Conservation (phyloP, 2,113 vertebrate species). For the Planiliza haematocheilus region DNA sequence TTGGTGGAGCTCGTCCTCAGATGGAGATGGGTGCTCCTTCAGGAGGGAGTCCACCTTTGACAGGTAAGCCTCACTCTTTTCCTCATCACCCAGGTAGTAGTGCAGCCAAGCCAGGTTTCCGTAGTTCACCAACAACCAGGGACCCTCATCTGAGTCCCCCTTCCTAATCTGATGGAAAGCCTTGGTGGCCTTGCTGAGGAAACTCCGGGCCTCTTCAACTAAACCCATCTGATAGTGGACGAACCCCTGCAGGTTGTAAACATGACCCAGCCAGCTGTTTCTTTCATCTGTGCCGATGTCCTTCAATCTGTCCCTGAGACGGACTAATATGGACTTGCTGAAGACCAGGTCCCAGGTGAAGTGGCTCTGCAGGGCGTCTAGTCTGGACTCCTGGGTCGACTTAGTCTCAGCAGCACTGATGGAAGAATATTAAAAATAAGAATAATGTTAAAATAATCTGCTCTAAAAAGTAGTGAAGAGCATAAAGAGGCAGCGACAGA, state of each 20-base stretch:
- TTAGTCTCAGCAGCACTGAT: slow-evolving; percentile 44
- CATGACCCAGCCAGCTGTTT: slow-evolving; percentile 60
- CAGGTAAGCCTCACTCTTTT: no score
- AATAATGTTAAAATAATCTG: not conserved
- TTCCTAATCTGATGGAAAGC: no score
- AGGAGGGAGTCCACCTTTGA: no score
- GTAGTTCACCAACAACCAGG: no score
- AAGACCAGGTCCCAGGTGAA: slow-evolving; percentile 57
- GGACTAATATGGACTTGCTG: not conserved
- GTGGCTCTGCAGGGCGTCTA: slow-evolving; percentile 62
- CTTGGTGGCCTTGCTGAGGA: no score
- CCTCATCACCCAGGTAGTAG: no score
- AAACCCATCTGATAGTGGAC: slow-evolving; percentile 31
- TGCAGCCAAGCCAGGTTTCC: no score
- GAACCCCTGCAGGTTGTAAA: slow-evolving; percentile 65
- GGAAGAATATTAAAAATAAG: not conserved
- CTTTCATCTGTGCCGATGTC: slow-evolving; percentile 45
- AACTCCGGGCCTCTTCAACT: not conserved
- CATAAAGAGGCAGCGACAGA: no score
- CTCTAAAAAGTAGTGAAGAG: no score
- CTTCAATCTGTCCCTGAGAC: slow-evolving; percentile 15
- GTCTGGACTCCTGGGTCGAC: slow-evolving; percentile 3
- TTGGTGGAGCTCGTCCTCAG: no score
- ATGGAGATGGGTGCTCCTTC: no score
- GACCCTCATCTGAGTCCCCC: no score